phyloP scores from a whole-genome alignment of 1,140 invertebrate species.

The Ips typographus region DNA sequence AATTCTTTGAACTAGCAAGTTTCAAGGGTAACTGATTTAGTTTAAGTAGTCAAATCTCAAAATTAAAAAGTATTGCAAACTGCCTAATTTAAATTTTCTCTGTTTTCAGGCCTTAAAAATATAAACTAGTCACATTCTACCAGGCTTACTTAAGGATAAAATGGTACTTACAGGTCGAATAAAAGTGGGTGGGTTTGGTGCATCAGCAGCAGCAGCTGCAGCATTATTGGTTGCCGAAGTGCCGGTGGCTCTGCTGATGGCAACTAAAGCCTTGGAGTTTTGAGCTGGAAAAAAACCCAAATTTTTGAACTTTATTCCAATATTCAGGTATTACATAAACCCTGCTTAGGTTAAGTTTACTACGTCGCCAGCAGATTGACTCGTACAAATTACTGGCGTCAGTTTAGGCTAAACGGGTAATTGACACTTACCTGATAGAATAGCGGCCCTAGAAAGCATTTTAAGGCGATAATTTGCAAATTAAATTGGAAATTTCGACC shows the following conservation, averaged over 20 bases:
- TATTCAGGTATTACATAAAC: not conserved
- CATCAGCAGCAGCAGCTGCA: slow-evolving; percentile 52
- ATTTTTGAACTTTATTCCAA: not conserved
- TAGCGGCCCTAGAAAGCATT: slow-evolving; percentile 56
- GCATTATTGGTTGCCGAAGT: slow-evolving; percentile 47
- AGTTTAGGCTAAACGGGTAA: not conserved
- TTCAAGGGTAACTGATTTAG: too few relatives aligned
- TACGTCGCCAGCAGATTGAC: too few relatives aligned
- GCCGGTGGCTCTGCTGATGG: slow-evolving; percentile 50
- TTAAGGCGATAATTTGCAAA: slow-evolving; percentile 33
- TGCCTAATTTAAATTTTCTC: too few relatives aligned
- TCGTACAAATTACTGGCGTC: too few relatives aligned
- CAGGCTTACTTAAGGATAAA: too few relatives aligned
- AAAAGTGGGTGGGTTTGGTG: slow-evolving; percentile 63
- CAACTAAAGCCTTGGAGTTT: slow-evolving; percentile 38
- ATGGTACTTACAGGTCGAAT: slow-evolving; percentile 59
- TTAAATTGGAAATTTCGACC: too few relatives aligned
- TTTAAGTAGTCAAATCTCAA: too few relatives aligned
- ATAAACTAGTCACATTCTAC: too few relatives aligned
- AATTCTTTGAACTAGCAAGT: too few relatives aligned
- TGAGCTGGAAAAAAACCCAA: slow-evolving; percentile 41
- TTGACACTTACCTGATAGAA: slow-evolving; percentile 53
- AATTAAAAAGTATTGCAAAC: too few relatives aligned
- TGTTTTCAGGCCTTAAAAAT: too few relatives aligned
- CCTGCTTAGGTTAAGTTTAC: too few relatives aligned